These are phyloP conservation scores for Lycaon pictus DNA, from an alignment of 2,113 vertebrate species.

Conservation along the genomic window DNA sequence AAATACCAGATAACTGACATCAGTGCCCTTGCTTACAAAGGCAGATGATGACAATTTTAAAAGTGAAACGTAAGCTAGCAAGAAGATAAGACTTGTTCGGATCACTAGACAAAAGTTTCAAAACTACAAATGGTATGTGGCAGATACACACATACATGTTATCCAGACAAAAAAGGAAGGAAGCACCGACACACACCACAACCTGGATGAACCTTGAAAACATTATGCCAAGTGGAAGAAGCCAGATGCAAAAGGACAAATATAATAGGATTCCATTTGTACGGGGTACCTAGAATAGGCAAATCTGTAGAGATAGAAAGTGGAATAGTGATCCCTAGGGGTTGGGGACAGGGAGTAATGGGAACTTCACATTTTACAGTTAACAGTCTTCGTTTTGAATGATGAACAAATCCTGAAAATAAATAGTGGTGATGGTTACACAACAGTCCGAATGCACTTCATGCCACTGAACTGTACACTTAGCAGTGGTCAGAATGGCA, in stretches of 20 bases:
- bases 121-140: background rate
- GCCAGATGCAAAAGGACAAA: background rate
- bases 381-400: background rate
- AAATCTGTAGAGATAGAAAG: background rate
- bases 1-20: rapidly evolving
- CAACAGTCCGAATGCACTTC: background rate
- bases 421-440: background rate
- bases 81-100: background rate
- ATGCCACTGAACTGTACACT: background rate
- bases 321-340: background rate
- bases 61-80: background rate
- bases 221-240: background rate
- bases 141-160: background rate
- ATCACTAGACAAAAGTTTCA: background rate
- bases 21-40: background rate
- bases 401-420: background rate
- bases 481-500: background rate
- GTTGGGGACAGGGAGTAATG: background rate
- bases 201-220: background rate
- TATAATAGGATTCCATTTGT: background rate
- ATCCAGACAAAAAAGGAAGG: background rate
- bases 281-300: background rate
- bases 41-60: background rate
- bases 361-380: background rate
- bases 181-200: background rate